Percentiles rank a stretch among this genome's conserved stretches.
Conservation (phyloP, 2,797 vertebrate genomes). For the Sus cebifrons region DNA sequence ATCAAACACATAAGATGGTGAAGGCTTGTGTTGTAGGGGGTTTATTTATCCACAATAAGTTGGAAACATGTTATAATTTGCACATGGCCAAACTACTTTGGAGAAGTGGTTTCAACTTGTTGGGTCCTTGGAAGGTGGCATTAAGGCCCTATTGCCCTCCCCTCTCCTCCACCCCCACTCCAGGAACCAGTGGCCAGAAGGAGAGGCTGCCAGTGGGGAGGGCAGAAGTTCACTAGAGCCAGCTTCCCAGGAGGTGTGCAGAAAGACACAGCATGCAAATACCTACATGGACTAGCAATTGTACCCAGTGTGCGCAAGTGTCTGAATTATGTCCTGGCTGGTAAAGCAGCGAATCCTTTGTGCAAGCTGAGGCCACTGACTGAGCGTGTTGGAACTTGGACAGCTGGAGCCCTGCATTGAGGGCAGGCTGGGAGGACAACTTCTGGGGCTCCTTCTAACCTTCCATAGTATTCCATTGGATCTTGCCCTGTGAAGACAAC, state of each 20-base stretch:
- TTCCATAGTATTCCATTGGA: neutral
- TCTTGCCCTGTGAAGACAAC: neutral
- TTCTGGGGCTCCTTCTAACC: neutral
- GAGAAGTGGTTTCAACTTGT: neutral
- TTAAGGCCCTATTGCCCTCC: neutral
- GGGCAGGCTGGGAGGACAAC: neutral
- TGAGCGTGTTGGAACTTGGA: accelerated
- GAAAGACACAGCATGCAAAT: neutral
- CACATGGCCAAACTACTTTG: neutral
- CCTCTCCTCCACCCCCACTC: accelerated
- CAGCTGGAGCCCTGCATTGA: accelerated
- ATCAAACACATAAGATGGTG: neutral
- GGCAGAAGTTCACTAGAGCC: neutral
- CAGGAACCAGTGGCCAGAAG: neutral
- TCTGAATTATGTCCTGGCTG: neutral
- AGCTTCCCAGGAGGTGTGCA: neutral
- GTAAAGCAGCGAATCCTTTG: accelerated
- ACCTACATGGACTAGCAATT: accelerated
- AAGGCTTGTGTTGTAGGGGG: neutral
- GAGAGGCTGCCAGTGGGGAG: neutral
- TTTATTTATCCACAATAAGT: neutral
- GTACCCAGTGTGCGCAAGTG: neutral
- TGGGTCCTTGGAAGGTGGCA: neutral
- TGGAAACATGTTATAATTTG: neutral
- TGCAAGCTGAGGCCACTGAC: neutral